phyloP scores from a whole-genome alignment of 2,797 vertebrate species.

The Clarias pachynema region DNA sequence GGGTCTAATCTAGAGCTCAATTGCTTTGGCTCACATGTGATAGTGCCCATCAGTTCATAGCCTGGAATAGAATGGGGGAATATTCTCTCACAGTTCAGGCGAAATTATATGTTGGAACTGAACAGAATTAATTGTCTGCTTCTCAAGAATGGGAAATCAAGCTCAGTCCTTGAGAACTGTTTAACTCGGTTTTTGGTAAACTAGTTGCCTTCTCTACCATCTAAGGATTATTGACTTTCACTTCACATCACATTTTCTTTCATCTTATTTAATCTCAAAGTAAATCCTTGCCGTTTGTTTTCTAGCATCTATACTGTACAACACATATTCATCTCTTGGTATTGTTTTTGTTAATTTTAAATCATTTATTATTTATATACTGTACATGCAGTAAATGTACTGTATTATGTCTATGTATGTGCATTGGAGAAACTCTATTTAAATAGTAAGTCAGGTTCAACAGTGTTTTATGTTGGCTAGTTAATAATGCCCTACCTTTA shows the following conservation, averaged over 20 bases:
- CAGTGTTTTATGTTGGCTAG: constrained; percentile 49
- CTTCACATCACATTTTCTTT: neutral
- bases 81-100: constrained; percentile 40
- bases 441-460: constrained; percentile 32
- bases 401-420: neutral
- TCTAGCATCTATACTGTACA: neutral
- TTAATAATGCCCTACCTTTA: constrained; percentile 48
- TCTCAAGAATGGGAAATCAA: constrained; percentile 29
- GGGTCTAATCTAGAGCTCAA: constrained; percentile 60
- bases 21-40: constrained; percentile 62
- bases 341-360: neutral
- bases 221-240: neutral
- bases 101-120: constrained; percentile 50
- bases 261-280: neutral
- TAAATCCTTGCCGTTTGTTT: neutral
- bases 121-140: constrained; percentile 42
- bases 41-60: constrained; percentile 58
- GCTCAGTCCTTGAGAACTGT: neutral
- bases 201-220: neutral
- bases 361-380: neutral
- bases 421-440: neutral
- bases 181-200: constrained; percentile 19
- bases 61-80: constrained; percentile 50
- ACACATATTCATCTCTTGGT: neutral
- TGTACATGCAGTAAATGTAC: too few relatives aligned